Conservation (phyloP, 2,113 vertebrate genomes). For the Daubentonia madagascariensis region DNA sequence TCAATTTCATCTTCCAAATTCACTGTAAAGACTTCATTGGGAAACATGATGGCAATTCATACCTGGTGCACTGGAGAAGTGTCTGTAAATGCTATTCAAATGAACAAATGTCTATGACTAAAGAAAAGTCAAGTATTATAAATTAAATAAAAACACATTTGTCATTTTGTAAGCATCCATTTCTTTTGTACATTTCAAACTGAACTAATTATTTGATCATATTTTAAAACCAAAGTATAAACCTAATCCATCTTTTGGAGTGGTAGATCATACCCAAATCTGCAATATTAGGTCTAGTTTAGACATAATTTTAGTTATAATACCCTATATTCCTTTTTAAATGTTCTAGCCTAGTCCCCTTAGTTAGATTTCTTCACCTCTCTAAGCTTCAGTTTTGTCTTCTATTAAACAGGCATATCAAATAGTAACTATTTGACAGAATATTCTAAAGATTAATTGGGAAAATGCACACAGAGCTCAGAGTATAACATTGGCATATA, state of each 20-base stretch:
- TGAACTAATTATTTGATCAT: background rate
- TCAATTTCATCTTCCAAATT: background rate
- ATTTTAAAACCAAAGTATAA: background rate
- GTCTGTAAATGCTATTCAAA: background rate
- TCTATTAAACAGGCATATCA: background rate
- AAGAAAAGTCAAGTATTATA: background rate
- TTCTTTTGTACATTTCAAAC: background rate
- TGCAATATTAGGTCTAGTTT: background rate
- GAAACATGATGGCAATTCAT: background rate
- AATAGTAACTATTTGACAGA: background rate
- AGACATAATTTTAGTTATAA: background rate
- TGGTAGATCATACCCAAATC: background rate
- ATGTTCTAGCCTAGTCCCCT: background rate
- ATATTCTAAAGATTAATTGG: conserved; percentile 7
- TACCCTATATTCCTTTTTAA: background rate
- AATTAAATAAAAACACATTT: background rate
- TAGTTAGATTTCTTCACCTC: background rate
- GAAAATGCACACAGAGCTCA: background rate
- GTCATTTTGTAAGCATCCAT: background rate
- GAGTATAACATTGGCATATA: background rate
- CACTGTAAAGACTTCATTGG: background rate
- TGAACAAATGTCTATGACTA: background rate
- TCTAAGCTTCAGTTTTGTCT: background rate
- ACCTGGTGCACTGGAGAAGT: background rate
- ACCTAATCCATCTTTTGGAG: background rate